phyloP scores from a whole-genome alignment of 1,140 invertebrate species.

The Atta texana region DNA sequence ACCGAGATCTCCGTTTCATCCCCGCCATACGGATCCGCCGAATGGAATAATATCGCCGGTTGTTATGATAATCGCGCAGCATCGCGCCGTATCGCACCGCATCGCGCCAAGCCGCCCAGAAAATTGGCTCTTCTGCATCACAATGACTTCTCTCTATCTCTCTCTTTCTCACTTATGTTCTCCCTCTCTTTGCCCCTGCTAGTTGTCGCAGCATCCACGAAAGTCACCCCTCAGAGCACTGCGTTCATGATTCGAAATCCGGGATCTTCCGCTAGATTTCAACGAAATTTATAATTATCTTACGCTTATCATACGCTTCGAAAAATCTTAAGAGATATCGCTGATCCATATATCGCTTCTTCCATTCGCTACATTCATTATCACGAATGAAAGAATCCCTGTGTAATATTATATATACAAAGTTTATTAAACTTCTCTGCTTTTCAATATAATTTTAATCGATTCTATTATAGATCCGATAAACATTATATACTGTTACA shows the following conservation, averaged over 20 bases:
- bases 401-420: neutral
- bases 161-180: constrained; percentile 51
- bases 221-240: constrained; percentile 34
- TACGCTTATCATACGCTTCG: constrained; percentile 13
- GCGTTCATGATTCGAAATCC: constrained; percentile 50
- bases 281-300: constrained; percentile 71
- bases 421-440: neutral
- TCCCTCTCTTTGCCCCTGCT: constrained; percentile 32
- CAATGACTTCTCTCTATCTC: constrained; percentile 83
- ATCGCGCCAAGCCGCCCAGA: constrained; percentile 86
- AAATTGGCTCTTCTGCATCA: constrained; percentile 87
- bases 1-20: constrained; percentile 21
- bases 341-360: constrained; percentile 31
- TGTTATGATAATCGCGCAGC: constrained; percentile 86
- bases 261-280: constrained; percentile 75
- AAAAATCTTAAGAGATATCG: neutral
- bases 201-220: constrained; percentile 53
- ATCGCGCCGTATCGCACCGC: constrained; percentile 84
- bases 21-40: constrained; percentile 72
- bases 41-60: constrained; percentile 85
- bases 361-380: constrained; percentile 47
- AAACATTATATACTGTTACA: neutral
- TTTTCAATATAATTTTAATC: constrained; percentile 3
- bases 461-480: neutral
- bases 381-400: neutral